Evolutionary conservation across 1,140 invertebrate genomes (phyloP), one percentile per base, ranked within the genome.

Genomic region (Drosophila lini): DNA sequence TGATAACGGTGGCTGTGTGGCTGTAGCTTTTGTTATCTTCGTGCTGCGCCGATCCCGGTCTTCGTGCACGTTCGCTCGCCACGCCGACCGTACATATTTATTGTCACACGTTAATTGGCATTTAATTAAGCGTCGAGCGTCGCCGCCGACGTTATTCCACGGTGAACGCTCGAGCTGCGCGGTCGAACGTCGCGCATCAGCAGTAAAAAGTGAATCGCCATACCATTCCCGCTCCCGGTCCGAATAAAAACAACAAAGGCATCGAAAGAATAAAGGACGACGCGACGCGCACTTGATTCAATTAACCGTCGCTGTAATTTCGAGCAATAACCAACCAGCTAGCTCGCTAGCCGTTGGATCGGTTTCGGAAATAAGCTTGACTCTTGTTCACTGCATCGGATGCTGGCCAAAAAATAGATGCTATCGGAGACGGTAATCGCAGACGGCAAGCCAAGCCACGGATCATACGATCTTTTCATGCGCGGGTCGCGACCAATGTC

Each of bases 51-150:
- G 81, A 85, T 84, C 77, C 62, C 69, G 73, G 62, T 73, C 82
- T 58, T 78, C 68, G 70, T 52, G 32, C 56, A 75, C 68, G 62
- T 68, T 59, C 59, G 67, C 48, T 45, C 32, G 52, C 32, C 52
- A 55, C 13, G 52, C 32, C 56, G 59, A 11, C 61, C 45, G 32
- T 61, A 50, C 25, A 50, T 50, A 73, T 74, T 80, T 86, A 79
- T 88, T 88, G 83, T 89, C 84, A 79, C 80, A 89, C 84, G 84
- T 89, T 89, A 89, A 89, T 89, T 89, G 84, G 67, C 85, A 90
- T 89, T 89, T 89, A 89, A 89, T 89, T 89, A 83, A 89, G 65
- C 80, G 74, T 45, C 73, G 74, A 84, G 78, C 48, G 76, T 74
- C 64, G 80, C 59, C 53, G 64, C 25, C 61, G 45, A 62, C 50